A percentile compares a stretch with the other conserved stretches of the same genome.
These are phyloP conservation scores for Berghia stephanieae DNA, from an alignment of 1,140 invertebrate genomes.

Conservation along the genomic window DNA sequence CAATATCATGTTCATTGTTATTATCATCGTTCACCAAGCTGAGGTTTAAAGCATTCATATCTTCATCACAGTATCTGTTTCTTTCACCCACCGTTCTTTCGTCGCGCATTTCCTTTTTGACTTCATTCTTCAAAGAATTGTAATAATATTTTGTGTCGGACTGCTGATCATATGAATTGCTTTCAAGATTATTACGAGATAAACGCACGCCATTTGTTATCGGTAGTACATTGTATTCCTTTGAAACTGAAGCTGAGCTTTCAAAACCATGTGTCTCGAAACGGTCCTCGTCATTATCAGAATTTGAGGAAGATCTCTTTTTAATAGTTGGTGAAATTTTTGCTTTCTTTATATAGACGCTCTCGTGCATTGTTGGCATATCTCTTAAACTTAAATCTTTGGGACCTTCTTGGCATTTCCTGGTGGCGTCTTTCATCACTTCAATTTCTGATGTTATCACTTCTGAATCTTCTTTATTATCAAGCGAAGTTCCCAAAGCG, in stretches of 20 bases:
- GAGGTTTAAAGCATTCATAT: neutral
- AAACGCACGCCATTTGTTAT: neutral
- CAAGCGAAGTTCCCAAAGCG: neutral
- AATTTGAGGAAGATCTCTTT: too few species aligned
- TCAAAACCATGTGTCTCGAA: too few species aligned
- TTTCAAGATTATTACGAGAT: neutral
- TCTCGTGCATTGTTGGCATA: neutral
- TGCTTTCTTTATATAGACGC: too few species aligned
- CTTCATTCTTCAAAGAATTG: neutral
- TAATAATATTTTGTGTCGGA: neutral
- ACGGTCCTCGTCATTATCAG: too few species aligned
- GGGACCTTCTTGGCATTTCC: neutral
- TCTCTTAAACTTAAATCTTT: neutral
- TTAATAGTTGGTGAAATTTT: too few species aligned
- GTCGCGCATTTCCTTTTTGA: neutral
- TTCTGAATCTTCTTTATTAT: neutral
- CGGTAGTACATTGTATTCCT: neutral
- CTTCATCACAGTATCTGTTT: neutral
- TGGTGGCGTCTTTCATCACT: neutral
- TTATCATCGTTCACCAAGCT: slow-evolving; percentile 16
- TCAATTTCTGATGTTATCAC: neutral
- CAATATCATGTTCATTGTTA: slow-evolving; percentile 14
- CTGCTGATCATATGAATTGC: neutral
- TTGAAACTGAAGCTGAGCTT: too few species aligned
- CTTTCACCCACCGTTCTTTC: neutral